Evolutionary conservation across 2,888 invertebrate species (phyloP), one percentile per base, ranked within the genome.

Genomic region (Didymodactylos carnosus): DNA sequence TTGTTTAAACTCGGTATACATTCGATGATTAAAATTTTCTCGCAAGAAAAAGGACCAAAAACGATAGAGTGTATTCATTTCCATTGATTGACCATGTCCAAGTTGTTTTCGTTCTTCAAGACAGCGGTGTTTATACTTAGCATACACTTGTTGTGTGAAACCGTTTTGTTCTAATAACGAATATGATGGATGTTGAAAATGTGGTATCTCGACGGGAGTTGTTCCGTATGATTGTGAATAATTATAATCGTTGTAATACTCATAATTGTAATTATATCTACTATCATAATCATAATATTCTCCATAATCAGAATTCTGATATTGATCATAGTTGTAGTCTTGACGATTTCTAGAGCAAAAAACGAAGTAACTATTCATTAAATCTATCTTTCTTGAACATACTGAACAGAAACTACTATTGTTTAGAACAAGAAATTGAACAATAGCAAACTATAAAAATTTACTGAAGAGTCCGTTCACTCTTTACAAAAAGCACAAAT

Each of bases 11-110:
- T 99, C 97, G 79, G 90, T 89, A 84, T 95, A 98, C 97, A 98
- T 98, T 78, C 89, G 92, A 79, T 91, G 88, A 85, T 98, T 98
- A 86, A 94, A 98, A 82, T 97, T 94, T 83, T 97, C 95, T 76
- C 98, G 86, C 77, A 99, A 86, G 87, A 98, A 98, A 88, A 97
- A 97, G 40, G 97, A 97, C 98, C 98, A 98, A 86, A 98, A 99
- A 76, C 98, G 87, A 87, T 94, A 99, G 72, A 98, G 86, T 0
- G 98, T 98, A 85, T 98, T 98, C 97, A 99, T 98, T 85, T 99
- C 98, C 81, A 92, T 93, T 11, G 94, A 94, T 81, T 91, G 91
- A 0, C 97, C 97, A 80, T 89, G 89, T 76, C 97, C 97, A 75
- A 91, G 87, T 81, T 90, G 88, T 84, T 91, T 91, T 78, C 95